Percentiles rank a stretch among this genome's conserved stretches.
Evolutionary conservation across 1,140 invertebrate genomes (phyloP).

Genomic region (Alviniconcha marisindica): DNA sequence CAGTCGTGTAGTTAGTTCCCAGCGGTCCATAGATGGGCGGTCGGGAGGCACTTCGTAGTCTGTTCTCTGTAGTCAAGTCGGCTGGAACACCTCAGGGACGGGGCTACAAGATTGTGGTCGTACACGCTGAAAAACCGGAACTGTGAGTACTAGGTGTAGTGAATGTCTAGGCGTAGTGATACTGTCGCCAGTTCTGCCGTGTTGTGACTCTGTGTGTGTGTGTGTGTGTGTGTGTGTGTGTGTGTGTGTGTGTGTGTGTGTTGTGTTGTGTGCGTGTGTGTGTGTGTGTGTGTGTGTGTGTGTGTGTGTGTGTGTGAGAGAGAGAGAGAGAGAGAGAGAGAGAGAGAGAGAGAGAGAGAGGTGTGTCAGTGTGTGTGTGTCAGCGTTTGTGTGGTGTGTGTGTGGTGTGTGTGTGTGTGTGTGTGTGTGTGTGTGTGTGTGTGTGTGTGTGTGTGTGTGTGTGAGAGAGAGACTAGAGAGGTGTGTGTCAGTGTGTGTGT

Average conservation of each 20-base stretch:
- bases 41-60: too few relatives aligned
- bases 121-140: too few relatives aligned
- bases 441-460: background rate
- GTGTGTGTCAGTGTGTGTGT: too few relatives aligned
- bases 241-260: background rate
- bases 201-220: background rate
- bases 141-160: too few relatives aligned
- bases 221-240: background rate
- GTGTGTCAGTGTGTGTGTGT: background rate
- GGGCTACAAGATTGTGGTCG: background rate
- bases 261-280: background rate
- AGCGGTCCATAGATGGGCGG: too few relatives aligned
- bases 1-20: too few relatives aligned
- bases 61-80: background rate
- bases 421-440: background rate
- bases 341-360: background rate
- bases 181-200: too few relatives aligned
- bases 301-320: slow-evolving; percentile 15
- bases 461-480: too few relatives aligned
- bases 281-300: slow-evolving; percentile 12
- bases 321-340: too few relatives aligned
- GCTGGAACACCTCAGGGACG: background rate
- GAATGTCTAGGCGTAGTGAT: background rate
- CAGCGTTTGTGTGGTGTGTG: background rate
- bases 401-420: background rate